Base-by-base conservation (phyloP, 2,888 invertebrate genomes). In the Pristionchus arcanus region DNA sequence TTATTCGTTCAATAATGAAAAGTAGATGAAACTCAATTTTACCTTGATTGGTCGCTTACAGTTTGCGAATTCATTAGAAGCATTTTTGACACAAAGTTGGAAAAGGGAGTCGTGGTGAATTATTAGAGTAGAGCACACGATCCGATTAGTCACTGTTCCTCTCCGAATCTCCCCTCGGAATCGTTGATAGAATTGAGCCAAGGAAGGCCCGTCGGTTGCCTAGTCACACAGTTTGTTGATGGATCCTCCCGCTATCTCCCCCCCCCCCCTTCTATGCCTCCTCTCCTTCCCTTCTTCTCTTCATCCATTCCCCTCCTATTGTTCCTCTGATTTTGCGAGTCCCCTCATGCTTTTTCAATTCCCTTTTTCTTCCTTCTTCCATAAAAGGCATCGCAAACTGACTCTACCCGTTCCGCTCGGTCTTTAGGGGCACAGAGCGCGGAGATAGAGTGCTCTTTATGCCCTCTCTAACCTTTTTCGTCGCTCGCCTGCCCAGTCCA, bases 321-420 rank as follows among this genome's bases (percentile, higher is more conserved):
- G 81, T 74, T 74, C 74, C 37, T 42, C 28, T 81, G 81, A 81
- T 81, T 81, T 81, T 28, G 42, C 63, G 37, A 37, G 37, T 74
- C 37, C 9, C 42, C 74, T 74, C 7, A 7, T 68, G 68, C 63
- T 63, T 63, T n/a, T 63, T 63, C 63, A n/a, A 55, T 55, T 21
- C 21, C 55, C 9, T 63, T 25, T 21, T 63, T 25, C n/a, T 63
- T 63, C 25, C n/a, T 63, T 21, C n/a, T 63, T 21, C 42, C 42
- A 3, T 63, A 25, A 21, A 21, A 25, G n/a, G 63, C 11, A 25
- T 11, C n/a, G 63, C 63, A 63, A n/a, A 63, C 25, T 63, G 63
- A 63, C 11, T 21, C 63, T 63, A 21, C 25, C 59, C 59, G 59
- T 59, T 3, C 25, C 25, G 19, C 59, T 25, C 7, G 63, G 25